phyloP scores from a whole-genome alignment of 2,113 vertebrate species.

The Alligator sinensis region DNA sequence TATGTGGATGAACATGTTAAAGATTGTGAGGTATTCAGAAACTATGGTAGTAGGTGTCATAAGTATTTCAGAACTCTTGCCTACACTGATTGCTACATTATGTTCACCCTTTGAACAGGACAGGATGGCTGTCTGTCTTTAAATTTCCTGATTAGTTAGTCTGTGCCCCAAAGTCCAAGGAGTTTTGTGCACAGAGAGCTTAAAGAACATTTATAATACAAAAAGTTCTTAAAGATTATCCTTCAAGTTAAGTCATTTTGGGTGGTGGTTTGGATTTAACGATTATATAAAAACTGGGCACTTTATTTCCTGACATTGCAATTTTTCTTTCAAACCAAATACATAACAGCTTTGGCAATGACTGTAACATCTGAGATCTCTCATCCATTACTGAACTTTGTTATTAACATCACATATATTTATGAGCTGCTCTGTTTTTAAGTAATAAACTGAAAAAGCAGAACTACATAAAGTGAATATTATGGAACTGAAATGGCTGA shows the following conservation, averaged over 20 bases:
- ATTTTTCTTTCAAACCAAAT: constrained; percentile 25
- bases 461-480: constrained; percentile 28
- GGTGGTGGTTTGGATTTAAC: neutral
- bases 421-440: constrained; percentile 9
- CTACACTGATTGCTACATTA: neutral
- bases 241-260: neutral
- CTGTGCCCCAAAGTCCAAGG: neutral
- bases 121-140: neutral
- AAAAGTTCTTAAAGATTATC: neutral
- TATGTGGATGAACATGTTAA: neutral
- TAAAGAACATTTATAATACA: neutral
- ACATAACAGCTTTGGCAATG: constrained; percentile 8
- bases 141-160: neutral
- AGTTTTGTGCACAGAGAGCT: neutral
- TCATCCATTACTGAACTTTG: constrained; percentile 21
- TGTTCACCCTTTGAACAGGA: neutral
- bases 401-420: constrained; percentile 7
- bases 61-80: neutral
- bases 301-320: neutral
- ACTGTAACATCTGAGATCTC: neutral
- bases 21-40: neutral
- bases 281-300: neutral
- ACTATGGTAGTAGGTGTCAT: neutral
- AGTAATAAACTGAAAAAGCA: constrained; percentile 40
- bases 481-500: constrained; percentile 6